Conservation (phyloP, 2,797 vertebrate species). For the Myotis pilosus region DNA sequence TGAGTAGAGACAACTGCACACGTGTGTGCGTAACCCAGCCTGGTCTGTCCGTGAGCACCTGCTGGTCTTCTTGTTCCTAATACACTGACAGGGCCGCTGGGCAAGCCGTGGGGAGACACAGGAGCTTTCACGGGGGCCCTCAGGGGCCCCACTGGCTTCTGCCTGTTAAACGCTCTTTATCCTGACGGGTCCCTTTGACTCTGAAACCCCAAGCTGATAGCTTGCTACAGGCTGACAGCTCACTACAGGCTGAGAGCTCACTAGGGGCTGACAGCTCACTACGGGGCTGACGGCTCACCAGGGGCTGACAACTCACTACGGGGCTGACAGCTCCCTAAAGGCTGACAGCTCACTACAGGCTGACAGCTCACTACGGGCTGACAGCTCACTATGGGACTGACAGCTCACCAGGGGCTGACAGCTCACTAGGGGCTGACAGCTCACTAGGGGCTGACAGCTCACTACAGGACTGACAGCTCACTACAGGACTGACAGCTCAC, state of each 20-base stretch:
- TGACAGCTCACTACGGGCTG: too few species aligned
- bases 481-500: too few species aligned
- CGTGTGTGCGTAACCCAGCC: accelerated
- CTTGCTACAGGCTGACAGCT: not conserved
- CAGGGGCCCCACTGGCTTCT: not conserved
- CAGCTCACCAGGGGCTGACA: too few species aligned
- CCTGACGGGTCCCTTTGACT: not conserved
- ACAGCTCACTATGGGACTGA: too few species aligned
- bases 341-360: too few species aligned
- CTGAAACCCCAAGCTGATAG: not conserved
- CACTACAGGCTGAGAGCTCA: too few species aligned
- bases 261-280: too few species aligned
- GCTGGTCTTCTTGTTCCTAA: not conserved
- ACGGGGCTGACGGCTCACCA: too few species aligned
- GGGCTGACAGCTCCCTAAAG: too few species aligned
- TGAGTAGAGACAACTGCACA: constrained; percentile 76
- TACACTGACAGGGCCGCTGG: accelerated
- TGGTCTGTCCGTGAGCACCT: accelerated
- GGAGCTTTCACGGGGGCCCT: not conserved
- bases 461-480: too few species aligned
- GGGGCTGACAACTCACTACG: too few species aligned
- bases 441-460: too few species aligned
- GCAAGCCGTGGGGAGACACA: not conserved
- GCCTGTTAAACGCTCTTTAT: not conserved
- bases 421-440: not conserved